Percentiles rank a stretch among this genome's conserved stretches.
phyloP scores from a whole-genome alignment of 2,888 invertebrate species.

The Muschampia plurimacula region DNA sequence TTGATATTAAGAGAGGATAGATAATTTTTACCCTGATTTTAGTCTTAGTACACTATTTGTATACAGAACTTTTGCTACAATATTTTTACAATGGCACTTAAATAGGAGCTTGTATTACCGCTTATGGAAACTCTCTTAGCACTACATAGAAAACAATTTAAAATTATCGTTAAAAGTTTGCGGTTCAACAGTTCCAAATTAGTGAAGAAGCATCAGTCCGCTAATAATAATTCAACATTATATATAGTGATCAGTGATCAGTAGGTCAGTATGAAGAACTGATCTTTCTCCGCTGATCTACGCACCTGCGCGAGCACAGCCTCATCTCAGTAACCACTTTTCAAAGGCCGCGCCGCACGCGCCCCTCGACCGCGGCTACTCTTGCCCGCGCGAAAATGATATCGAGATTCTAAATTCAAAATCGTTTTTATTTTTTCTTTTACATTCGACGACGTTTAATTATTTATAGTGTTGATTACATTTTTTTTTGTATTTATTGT shows the following conservation, averaged over 20 bases:
- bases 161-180: constrained; percentile 8
- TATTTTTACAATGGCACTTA: too few species aligned
- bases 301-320: constrained; percentile 53
- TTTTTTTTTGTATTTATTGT: constrained; percentile 20
- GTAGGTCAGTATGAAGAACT: constrained; percentile 25
- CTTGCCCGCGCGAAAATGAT: constrained; percentile 71
- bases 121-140: too few species aligned
- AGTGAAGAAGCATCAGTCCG: constrained; percentile 17
- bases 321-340: constrained; percentile 62
- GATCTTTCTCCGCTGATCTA: constrained; percentile 49
- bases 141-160: too few species aligned
- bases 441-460: constrained; percentile 16
- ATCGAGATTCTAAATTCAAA: constrained; percentile 65
- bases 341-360: constrained; percentile 72
- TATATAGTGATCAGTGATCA: constrained; percentile 29
- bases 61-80: too few species aligned
- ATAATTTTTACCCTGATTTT: too few species aligned
- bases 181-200: constrained; percentile 17
- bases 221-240: constrained; percentile 36
- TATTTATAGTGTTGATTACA: constrained; percentile 14
- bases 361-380: constrained; percentile 60
- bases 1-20: too few species aligned
- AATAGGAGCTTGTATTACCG: too few species aligned
- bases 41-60: too few species aligned
- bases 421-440: constrained; percentile 44